Percentiles rank a stretch among this genome's conserved stretches.
These are phyloP conservation scores for Nebria salina DNA, from an alignment of 2,888 invertebrate genomes.

Conservation along the genomic window DNA sequence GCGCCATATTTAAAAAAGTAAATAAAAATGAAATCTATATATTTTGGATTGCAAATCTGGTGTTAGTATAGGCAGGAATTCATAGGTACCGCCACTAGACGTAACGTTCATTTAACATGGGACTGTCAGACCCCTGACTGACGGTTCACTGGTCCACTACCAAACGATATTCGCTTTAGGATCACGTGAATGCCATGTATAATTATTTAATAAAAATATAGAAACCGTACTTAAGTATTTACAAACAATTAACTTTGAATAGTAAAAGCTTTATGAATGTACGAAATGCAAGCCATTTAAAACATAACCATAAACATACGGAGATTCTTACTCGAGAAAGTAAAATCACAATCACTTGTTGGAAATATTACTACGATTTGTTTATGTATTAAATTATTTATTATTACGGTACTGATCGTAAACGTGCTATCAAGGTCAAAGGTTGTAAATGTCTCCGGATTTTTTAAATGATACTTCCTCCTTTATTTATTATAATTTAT, in stretches of 20 bases:
- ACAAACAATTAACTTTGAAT: background rate
- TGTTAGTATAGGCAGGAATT: too few relatives aligned
- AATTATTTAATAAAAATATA: background rate
- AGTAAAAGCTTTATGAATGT: background rate
- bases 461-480: background rate
- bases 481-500: constrained; percentile 4
- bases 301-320: background rate
- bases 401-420: background rate
- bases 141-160: background rate
- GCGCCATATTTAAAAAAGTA: too few relatives aligned
- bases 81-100: too few relatives aligned
- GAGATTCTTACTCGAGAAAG: background rate
- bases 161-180: background rate
- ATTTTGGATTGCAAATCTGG: too few relatives aligned
- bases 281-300: background rate
- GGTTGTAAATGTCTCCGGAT: background rate
- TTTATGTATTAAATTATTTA: background rate
- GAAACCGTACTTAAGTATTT: background rate
- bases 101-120: too few relatives aligned
- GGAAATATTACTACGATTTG: background rate
- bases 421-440: background rate
- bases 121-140: too few relatives aligned
- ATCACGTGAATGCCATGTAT: background rate
- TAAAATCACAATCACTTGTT: background rate
- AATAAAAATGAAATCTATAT: too few relatives aligned